Evolutionary conservation across 2,113 vertebrate genomes (phyloP), one percentile per base, ranked within the genome.

Genomic region (Polyodon spathula): DNA sequence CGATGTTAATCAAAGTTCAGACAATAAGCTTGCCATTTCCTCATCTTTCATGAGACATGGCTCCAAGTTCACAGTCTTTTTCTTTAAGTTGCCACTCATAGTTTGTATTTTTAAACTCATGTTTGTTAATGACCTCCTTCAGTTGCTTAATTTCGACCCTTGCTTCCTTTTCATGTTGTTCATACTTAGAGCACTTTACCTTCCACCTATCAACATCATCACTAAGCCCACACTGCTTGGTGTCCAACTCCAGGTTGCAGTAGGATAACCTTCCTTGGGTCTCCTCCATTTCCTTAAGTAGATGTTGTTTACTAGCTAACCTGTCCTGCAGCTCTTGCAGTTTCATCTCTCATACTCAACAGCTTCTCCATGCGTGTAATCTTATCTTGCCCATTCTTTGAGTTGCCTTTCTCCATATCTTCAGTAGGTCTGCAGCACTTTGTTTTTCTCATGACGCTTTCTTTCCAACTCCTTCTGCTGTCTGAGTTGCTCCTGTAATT

Each of bases 361-460:
- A 60, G 62, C 43, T 68, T 52, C n/a, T 53, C 48, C 59, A 63
- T 63, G 16, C 62, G 62, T 37, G 58, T 37, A 50, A 63, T 63
- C 43, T 63, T 63, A 8, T 63, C 62, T n/a, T 57, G 54, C 11
- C 46, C 54, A 12, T 27, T 38, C 46, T 48, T 68, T 4, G 44
- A 56, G 39, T 54, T 51, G 1, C 14, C 16, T 40, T 56, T 39
- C 43, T 57, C 15, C 27, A 55, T 38, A 11, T 52, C 16, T 39
- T 51, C 17, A 17, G 1, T 43, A 63, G 16, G 48, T 48, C 39
- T 61, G 62, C 44, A 42, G 43, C 27, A 56, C 50, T 37, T 50
- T 61, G 54, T 11, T 61, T 8, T 48, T 54, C 17, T 63, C 58
- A 37, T 60, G 39, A 7, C 46, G 44, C 40, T 51, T 64, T 37